phyloP scores from a whole-genome alignment of 2,797 vertebrate genomes.

The Kryptopterus vitreolus region DNA sequence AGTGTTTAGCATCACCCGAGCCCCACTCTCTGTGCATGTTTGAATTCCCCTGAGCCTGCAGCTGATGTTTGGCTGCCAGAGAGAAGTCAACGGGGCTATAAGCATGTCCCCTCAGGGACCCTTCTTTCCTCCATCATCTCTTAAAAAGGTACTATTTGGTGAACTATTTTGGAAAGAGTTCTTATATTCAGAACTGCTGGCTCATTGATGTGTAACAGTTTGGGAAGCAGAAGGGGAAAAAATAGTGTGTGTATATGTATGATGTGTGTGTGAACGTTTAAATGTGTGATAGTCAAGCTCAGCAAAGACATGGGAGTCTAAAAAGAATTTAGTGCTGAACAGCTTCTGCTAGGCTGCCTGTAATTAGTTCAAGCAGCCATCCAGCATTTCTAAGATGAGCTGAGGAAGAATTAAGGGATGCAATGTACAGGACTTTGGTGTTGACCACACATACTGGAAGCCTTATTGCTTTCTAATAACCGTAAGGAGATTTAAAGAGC shows the following conservation, averaged over 20 bases:
- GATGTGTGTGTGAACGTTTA: slow-evolving; percentile 23
- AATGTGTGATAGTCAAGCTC: slow-evolving; percentile 12
- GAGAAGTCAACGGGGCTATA: slow-evolving; percentile 4
- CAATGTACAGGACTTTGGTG: background rate
- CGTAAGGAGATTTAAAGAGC: background rate
- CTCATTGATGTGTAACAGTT: slow-evolving; percentile 7
- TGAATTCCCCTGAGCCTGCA: slow-evolving; percentile 38
- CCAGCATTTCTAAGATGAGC: slow-evolving; percentile 24
- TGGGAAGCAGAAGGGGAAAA: background rate
- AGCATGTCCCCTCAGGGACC: slow-evolving; percentile 36
- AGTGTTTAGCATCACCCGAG: slow-evolving; percentile 7
- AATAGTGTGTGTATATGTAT: background rate
- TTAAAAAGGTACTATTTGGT: slow-evolving; percentile 30
- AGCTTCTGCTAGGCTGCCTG: slow-evolving; percentile 34
- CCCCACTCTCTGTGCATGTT: slow-evolving; percentile 13
- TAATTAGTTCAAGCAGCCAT: slow-evolving; percentile 38
- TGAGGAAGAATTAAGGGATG: slow-evolving; percentile 4
- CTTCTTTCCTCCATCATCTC: slow-evolving; percentile 25
- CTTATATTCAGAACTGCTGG: slow-evolving; percentile 31
- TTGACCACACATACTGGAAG: slow-evolving; percentile 2
- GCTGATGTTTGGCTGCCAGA: slow-evolving; percentile 29
- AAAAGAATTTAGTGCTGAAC: slow-evolving; percentile 11
- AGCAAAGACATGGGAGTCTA: slow-evolving; percentile 12
- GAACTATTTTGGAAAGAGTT: too few relatives aligned
- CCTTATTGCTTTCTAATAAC: background rate